Conservation (phyloP, 2,797 vertebrate species). For the Clarias laeviceps region DNA sequence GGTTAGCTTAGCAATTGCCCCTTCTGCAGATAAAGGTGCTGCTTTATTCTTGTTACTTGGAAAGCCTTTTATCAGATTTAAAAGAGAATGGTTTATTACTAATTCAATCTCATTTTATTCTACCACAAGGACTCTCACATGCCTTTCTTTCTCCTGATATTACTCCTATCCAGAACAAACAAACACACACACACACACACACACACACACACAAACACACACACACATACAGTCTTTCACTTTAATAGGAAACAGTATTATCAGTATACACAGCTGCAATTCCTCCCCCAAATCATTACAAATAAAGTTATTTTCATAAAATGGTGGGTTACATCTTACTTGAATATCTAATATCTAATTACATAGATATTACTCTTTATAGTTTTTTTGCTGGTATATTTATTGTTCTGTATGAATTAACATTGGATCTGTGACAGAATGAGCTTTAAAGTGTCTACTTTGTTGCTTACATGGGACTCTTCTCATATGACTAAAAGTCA, state of each 20-base stretch:
- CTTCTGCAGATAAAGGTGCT: conserved; percentile 26
- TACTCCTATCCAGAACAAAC: neutral
- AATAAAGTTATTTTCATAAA: neutral
- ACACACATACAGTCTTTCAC: neutral
- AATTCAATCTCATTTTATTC: neutral
- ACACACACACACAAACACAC: neutral
- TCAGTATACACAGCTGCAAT: neutral
- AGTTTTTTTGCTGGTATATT: conserved; percentile 15
- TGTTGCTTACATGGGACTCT: neutral
- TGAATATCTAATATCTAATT: neutral
- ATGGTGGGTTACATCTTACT: neutral
- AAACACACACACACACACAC: neutral
- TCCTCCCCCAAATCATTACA: neutral
- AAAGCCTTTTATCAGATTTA: conserved; percentile 34
- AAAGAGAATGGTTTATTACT: neutral
- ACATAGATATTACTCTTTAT: neutral
- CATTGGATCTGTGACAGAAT: neutral
- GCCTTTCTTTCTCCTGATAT: neutral
- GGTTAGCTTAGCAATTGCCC: conserved; percentile 13
- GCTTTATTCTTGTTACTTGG: conserved; percentile 41
- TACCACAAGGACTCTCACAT: neutral
- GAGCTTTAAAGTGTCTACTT: neutral
- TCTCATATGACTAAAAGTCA: neutral
- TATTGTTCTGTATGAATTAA: neutral
- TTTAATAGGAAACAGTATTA: neutral